These are phyloP conservation scores for Cheilosia variabilis DNA, from an alignment of 2,888 invertebrate genomes.

Conservation along the genomic window DNA sequence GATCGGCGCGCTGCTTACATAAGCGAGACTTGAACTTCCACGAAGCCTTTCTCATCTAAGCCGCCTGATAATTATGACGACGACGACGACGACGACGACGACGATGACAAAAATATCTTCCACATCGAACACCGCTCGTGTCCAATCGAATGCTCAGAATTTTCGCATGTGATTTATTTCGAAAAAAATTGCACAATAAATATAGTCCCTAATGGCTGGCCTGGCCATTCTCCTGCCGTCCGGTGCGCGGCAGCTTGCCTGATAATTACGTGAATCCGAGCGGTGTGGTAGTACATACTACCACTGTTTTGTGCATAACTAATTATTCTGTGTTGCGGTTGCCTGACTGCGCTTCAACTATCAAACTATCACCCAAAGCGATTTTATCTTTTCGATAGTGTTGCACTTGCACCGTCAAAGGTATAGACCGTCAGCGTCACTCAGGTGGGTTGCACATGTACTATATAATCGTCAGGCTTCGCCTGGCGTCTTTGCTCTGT, in stretches of 20 bases:
- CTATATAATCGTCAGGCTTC: constrained; percentile 52
- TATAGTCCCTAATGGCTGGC: constrained; percentile 31
- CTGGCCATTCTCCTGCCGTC: constrained; percentile 7
- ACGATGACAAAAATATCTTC: constrained; percentile 1
- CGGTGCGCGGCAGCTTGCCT: background rate
- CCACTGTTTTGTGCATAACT: constrained; percentile 67
- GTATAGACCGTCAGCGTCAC: constrained; percentile 7
- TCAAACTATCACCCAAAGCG: constrained; percentile 75
- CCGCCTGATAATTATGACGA: constrained; percentile 6
- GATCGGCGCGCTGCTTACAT: no score
- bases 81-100: background rate
- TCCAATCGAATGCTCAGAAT: constrained; percentile 7
- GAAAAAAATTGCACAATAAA: constrained; percentile 30
- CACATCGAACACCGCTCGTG: background rate
- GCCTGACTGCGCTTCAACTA: constrained; percentile 71
- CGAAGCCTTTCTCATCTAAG: background rate
- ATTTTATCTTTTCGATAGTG: constrained; percentile 68
- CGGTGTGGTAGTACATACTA: constrained; percentile 13
- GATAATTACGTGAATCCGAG: constrained; percentile 51
- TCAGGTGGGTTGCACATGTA: background rate
- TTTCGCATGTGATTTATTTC: constrained; percentile 43
- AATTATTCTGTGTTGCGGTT: constrained; percentile 59
- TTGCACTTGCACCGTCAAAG: constrained; percentile 46
- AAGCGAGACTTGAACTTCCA: background rate
- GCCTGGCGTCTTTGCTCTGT: background rate